A percentile compares a stretch with the other conserved stretches of the same genome.
phyloP scores from a whole-genome alignment of 2,888 invertebrate species.

The Gortyna flavago region DNA sequence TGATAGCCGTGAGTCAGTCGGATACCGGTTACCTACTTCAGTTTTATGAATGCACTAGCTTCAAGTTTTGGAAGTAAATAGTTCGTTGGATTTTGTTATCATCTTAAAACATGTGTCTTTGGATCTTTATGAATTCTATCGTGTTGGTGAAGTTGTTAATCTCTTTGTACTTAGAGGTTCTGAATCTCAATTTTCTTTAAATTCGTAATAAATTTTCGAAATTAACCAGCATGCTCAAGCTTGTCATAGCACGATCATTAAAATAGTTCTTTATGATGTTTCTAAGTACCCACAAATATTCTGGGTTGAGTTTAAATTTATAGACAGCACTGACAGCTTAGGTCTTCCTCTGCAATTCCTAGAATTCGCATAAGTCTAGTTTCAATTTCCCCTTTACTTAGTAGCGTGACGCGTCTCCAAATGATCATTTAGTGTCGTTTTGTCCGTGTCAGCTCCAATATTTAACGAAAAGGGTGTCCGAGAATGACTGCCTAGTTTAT shows the following conservation, averaged over 20 bases:
- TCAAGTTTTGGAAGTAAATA: slow-evolving; percentile 35
- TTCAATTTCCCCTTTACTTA: slow-evolving; percentile 59
- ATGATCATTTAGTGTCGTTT: slow-evolving; percentile 54
- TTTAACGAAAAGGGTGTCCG: slow-evolving; percentile 63
- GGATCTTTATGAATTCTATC: not conserved
- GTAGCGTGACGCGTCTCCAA: slow-evolving; percentile 45
- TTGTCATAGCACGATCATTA: slow-evolving; percentile 50
- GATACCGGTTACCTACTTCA: slow-evolving; percentile 11
- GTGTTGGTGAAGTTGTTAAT: not conserved
- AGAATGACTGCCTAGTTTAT: slow-evolving; percentile 73
- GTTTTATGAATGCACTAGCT: slow-evolving; percentile 35
- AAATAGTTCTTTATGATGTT: slow-evolving; percentile 47
- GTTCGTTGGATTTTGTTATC: slow-evolving; percentile 31
- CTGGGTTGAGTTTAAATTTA: slow-evolving; percentile 30
- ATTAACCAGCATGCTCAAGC: slow-evolving; percentile 37
- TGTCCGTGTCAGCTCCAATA: slow-evolving; percentile 65
- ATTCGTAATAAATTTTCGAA: slow-evolving; percentile 40
- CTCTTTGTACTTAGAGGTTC: slow-evolving; percentile 1
- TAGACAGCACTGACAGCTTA: slow-evolving; percentile 12
- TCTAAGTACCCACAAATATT: slow-evolving; percentile 34
- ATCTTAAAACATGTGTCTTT: slow-evolving; percentile 17
- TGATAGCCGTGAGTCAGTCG: slow-evolving; percentile 10
- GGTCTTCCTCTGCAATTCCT: slow-evolving; percentile 28
- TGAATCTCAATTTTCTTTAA: slow-evolving; percentile 25
- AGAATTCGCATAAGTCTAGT: slow-evolving; percentile 35